Percentiles rank a stretch among this genome's conserved stretches.
These are phyloP conservation scores for Callospermophilus lateralis DNA, from an alignment of 2,113 vertebrate species.

Conservation along the genomic window DNA sequence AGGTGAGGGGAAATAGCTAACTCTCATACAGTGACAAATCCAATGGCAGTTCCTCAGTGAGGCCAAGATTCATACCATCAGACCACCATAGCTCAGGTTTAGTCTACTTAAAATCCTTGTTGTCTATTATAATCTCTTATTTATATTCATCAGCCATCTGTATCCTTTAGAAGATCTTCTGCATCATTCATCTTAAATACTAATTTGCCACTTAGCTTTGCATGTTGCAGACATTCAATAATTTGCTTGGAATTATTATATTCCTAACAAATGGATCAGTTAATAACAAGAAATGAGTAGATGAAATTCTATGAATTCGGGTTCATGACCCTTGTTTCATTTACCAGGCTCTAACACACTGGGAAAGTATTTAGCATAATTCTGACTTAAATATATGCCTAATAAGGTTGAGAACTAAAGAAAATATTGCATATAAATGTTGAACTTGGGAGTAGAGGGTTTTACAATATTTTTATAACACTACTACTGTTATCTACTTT, in stretches of 20 bases:
- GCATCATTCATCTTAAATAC: background rate
- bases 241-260: background rate
- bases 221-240: background rate
- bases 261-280: background rate
- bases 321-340: background rate
- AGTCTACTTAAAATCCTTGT: background rate
- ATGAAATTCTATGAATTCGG: background rate
- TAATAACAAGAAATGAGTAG: background rate
- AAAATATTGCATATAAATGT: background rate
- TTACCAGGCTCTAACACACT: background rate
- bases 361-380: background rate
- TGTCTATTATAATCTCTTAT: background rate
- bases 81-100: background rate
- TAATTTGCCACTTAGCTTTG: background rate
- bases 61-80: background rate
- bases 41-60: too few species aligned
- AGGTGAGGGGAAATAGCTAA: accelerated
- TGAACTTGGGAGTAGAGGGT: background rate
- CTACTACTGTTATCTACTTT: background rate
- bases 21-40: background rate
- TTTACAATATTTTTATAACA: background rate
- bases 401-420: background rate
- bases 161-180: background rate
- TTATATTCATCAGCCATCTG: background rate
- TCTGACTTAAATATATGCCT: background rate